Percentiles rank a stretch among this genome's conserved stretches.
These are phyloP conservation scores for Crotalus horridus DNA, from an alignment of 2,113 vertebrate genomes.

Conservation along the genomic window DNA sequence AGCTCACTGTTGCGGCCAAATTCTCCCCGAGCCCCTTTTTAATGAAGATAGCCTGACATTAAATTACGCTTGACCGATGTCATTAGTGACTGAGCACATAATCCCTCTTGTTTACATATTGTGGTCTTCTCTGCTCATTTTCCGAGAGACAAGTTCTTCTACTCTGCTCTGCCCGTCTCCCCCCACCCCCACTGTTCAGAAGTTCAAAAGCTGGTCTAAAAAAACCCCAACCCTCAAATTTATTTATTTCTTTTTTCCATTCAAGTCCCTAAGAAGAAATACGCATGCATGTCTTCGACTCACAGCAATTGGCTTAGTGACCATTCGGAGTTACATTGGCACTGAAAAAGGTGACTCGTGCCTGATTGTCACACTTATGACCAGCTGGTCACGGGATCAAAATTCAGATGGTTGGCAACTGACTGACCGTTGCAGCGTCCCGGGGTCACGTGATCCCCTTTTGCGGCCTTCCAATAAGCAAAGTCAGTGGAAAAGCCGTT, in stretches of 20 bases:
- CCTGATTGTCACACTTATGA: too few relatives aligned
- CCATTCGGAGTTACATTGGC: slow-evolving; percentile 1
- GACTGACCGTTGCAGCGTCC: too few relatives aligned
- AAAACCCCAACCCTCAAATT: not conserved
- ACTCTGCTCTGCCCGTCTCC: not conserved
- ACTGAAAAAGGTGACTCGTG: not conserved
- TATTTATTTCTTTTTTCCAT: not conserved
- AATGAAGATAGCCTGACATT: slow-evolving; percentile 25
- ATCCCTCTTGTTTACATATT: slow-evolving; percentile 9
- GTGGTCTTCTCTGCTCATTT: slow-evolving; percentile 24
- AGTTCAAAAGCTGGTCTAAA: not conserved
- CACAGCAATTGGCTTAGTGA: too few relatives aligned
- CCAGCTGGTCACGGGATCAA: too few relatives aligned
- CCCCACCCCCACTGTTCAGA: not conserved
- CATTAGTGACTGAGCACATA: slow-evolving; percentile 4
- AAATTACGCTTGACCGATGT: slow-evolving; percentile 21
- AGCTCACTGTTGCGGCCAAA: slow-evolving; percentile 22
- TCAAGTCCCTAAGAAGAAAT: slow-evolving; percentile 26
- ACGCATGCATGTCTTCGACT: not conserved
- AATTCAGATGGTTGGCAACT: too few relatives aligned
- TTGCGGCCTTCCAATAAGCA: too few relatives aligned
- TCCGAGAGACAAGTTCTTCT: slow-evolving; percentile 1
- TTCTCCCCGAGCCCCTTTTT: slow-evolving; percentile 10
- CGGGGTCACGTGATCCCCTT: too few relatives aligned
- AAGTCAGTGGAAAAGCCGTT: too few relatives aligned